Conservation (phyloP, 2,113 vertebrate genomes). For the Tragelaphus buxtoni region DNA sequence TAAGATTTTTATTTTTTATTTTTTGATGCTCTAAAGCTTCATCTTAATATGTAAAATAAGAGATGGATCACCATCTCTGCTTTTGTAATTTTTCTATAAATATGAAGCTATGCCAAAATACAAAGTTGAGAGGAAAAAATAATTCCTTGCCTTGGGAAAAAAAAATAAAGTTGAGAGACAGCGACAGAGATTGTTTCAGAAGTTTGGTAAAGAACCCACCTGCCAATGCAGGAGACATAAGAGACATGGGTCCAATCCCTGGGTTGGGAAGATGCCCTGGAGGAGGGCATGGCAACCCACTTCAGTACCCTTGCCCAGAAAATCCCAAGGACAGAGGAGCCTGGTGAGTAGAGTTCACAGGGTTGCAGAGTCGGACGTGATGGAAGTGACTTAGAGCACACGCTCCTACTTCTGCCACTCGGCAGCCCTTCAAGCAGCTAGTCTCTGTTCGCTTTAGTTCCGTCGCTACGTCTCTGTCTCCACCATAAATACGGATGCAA, state of each 20-base stretch:
- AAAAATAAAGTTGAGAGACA: not conserved
- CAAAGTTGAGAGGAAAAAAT: not conserved
- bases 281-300: not conserved
- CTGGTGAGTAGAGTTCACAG: no score
- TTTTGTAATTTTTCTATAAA: not conserved
- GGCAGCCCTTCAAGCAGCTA: not conserved
- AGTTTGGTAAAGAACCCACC: not conserved
- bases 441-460: not conserved
- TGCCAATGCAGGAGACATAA: not conserved
- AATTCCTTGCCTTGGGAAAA: not conserved
- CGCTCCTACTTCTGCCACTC: not conserved
- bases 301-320: not conserved
- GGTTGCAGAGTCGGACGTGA: not conserved
- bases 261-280: not conserved
- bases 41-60: not conserved
- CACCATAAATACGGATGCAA: not conserved
- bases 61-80: not conserved
- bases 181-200: not conserved
- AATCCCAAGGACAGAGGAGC: not conserved
- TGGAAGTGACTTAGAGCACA: not conserved
- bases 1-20: not conserved
- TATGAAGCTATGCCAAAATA: not conserved
- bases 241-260: not conserved
- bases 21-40: not conserved
- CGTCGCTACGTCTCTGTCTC: not conserved